A percentile compares a stretch with the other conserved stretches of the same genome.
These are phyloP conservation scores for Xyliphius kryptos DNA, from an alignment of 2,113 vertebrate genomes.

Conservation along the genomic window DNA sequence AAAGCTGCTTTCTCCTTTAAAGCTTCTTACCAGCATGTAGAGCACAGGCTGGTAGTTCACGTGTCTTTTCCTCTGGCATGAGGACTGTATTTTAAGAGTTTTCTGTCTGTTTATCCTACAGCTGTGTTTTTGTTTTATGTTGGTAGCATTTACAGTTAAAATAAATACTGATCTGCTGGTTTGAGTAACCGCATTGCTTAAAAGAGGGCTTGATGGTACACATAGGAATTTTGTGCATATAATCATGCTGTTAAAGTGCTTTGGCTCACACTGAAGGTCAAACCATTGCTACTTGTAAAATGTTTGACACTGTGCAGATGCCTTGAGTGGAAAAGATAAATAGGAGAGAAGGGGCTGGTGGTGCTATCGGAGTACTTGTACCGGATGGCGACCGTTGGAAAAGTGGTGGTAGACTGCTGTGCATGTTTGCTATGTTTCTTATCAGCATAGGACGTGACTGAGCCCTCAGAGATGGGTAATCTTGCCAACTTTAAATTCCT, in stretches of 20 bases:
- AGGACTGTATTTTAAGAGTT: no score
- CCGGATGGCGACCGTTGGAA: not conserved
- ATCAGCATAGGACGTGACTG: constrained; percentile 8
- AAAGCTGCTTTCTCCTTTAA: constrained; percentile 26
- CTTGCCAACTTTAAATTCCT: constrained; percentile 21
- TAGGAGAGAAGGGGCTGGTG: not conserved
- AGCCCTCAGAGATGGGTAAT: constrained; percentile 13
- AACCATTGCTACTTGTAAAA: not conserved
- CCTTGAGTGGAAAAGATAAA: not conserved
- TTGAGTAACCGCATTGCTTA: no score
- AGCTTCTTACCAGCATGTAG: constrained; percentile 11
- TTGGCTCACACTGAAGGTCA: not conserved
- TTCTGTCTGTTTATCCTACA: no score
- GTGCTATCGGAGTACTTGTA: not conserved
- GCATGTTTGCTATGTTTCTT: constrained; percentile 10
- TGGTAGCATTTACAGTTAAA: no score
- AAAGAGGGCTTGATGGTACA: no score
- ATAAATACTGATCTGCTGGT: no score
- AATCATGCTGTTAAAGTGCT: no score
- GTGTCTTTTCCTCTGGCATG: not conserved
- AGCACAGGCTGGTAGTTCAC: not conserved
- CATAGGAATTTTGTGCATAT: no score
- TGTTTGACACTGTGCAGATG: not conserved
- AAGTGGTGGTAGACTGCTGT: not conserved
- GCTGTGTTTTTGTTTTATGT: no score